Percentiles rank a stretch among this genome's conserved stretches.
Conservation (phyloP, 2,113 vertebrate genomes). For the Oceanodroma tethys region DNA sequence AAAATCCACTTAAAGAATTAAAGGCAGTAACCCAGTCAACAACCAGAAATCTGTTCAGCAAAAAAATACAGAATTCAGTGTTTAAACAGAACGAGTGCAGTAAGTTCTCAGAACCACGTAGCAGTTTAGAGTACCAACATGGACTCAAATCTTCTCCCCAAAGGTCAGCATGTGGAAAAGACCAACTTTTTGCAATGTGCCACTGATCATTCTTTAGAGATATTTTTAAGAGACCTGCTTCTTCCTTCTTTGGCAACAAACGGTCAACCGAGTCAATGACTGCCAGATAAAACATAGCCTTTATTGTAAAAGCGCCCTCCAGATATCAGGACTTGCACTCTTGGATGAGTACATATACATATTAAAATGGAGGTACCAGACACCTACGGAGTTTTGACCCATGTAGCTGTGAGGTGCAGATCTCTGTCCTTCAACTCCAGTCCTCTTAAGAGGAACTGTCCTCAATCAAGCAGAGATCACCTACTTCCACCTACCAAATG, state of each 20-base stretch:
- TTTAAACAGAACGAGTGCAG: background rate
- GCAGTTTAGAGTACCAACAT: background rate
- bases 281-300: background rate
- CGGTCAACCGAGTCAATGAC: background rate
- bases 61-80: background rate
- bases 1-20: conserved; percentile 1
- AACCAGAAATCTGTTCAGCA: background rate
- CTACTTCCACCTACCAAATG: background rate
- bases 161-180: background rate
- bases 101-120: background rate
- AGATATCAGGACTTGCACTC: background rate
- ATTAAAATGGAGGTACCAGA: background rate
- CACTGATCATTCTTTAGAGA: background rate
- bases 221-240: background rate
- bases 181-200: conserved; percentile 1
- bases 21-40: background rate
- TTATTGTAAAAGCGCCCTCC: background rate
- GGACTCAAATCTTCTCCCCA: background rate
- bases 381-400: background rate
- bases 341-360: background rate
- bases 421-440: background rate
- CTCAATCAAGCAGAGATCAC: background rate
- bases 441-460: background rate
- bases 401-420: background rate
- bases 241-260: conserved; percentile 52